Base-by-base conservation (phyloP, 2,113 vertebrate species). In the Cottus gobio region DNA sequence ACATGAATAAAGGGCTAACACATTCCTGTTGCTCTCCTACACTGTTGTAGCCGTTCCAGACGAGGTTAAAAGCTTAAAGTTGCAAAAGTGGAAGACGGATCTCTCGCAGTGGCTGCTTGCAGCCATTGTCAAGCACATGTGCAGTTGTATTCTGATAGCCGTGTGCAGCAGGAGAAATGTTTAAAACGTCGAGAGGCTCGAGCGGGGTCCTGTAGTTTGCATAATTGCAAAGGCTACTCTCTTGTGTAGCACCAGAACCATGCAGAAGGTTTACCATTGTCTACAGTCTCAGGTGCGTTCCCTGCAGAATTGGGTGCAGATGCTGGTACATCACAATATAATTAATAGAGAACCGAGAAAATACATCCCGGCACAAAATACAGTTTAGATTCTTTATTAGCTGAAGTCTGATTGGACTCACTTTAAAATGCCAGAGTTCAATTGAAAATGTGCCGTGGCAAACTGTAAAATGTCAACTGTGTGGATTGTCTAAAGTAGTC, bases 201-300 rank as follows among this genome's bases (percentile, higher is more conserved):
- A 5, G 13, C 13, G 11, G 13, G 42, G 42, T 24, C 30, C 48
- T 37, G 37, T 2, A 0, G n/a, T 75, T 39, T 26, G 36, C 31
- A 64, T 37, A 28, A 69, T n/a, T 31, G 66, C 37, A 75, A 66
- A 65, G 39, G 10, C n/a, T 10, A 1, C 24, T 76, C 11, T 48
- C n/a, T 56, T 7, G 24, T 26, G 52, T 13, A 12, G 24, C 26
- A 20, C 22, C 56, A 31, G 36, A 26, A 26, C 48, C 11, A 24
- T 18, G 66, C 36, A 63, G 34, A n/a, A n/a, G 31, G 8, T 22
- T 54, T 22, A 15, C 37, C 4, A 11, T 50, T 26, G 28, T 34
- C 37, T 6, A 10, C 26, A 7, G 42, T 48, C 39, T 22, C 42
- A 50, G 50, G 24, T 56, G 54, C 22, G 5, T 12, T 56, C 54